These are phyloP conservation scores for Noctua pronuba DNA, from an alignment of 2,888 invertebrate genomes.

Conservation along the genomic window DNA sequence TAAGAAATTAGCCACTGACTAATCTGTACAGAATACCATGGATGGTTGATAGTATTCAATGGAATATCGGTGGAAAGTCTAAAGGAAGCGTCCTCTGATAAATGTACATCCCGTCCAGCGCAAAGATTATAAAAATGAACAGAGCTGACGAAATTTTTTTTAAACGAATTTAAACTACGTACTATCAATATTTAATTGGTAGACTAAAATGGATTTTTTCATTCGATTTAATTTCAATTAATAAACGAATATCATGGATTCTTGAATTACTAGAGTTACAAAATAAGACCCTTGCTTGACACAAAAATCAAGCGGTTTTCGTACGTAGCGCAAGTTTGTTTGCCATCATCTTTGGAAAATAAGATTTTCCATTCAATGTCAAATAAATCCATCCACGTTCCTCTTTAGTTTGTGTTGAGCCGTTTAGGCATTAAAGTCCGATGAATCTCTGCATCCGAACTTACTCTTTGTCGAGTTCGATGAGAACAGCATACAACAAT, in stretches of 20 bases:
- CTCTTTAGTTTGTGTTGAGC: not conserved
- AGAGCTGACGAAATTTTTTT: conserved; percentile 26
- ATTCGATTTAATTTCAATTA: not conserved
- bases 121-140: conserved; percentile 73
- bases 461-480: conserved; percentile 62
- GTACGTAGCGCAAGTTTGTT: not conserved
- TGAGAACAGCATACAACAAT: conserved; percentile 38
- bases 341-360: not conserved
- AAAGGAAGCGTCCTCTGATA: conserved; percentile 81
- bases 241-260: not conserved
- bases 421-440: conserved; percentile 21
- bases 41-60: conserved; percentile 79
- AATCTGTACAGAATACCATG: conserved; percentile 79
- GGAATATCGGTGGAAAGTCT: conserved; percentile 80
- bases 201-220: not conserved
- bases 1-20: conserved; percentile 68
- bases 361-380: not conserved
- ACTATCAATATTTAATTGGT: not conserved
- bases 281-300: not conserved
- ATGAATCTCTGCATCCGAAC: conserved; percentile 11
- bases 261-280: not conserved
- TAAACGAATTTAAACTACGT: not conserved
- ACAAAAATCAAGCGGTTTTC: not conserved
- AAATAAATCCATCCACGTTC: no score
- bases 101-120: conserved; percentile 79